Conservation (phyloP, 2,888 invertebrate genomes). For the Lithophane semibrunnea region DNA sequence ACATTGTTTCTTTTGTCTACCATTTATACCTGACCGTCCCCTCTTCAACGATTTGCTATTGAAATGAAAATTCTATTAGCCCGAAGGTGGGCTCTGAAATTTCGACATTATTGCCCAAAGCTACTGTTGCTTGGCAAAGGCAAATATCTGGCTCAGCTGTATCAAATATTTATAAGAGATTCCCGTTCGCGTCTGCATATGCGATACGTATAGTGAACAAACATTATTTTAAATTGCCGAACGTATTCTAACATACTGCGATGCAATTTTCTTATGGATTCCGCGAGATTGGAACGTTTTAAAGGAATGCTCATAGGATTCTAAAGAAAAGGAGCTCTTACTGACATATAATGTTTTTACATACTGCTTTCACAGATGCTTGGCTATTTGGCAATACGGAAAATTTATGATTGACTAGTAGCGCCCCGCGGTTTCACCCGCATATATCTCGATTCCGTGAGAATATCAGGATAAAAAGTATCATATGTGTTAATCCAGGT, state of each 20-base stretch:
- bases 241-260: constrained; percentile 63
- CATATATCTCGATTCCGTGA: too few species aligned
- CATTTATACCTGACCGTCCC: constrained; percentile 59
- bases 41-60: constrained; percentile 74
- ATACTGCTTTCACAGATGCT: neutral
- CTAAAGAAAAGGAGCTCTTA: neutral
- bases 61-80: constrained; percentile 83
- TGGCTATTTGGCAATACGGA: too few species aligned
- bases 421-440: too few species aligned
- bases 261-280: constrained; percentile 72
- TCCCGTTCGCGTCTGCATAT: constrained; percentile 76
- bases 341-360: neutral
- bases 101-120: constrained; percentile 75
- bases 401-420: constrained; percentile 3
- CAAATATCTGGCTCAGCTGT: constrained; percentile 79
- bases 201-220: constrained; percentile 73
- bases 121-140: constrained; percentile 71
- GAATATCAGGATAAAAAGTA: too few species aligned
- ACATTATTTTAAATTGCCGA: constrained; percentile 77
- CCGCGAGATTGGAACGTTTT: constrained; percentile 38
- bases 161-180: constrained; percentile 87
- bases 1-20: constrained; percentile 62
- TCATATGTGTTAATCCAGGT: too few species aligned
- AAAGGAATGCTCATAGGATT: constrained; percentile 18
- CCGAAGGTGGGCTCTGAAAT: constrained; percentile 71